Conservation (phyloP, 2,113 vertebrate species). For the Oryzias melastigma region DNA sequence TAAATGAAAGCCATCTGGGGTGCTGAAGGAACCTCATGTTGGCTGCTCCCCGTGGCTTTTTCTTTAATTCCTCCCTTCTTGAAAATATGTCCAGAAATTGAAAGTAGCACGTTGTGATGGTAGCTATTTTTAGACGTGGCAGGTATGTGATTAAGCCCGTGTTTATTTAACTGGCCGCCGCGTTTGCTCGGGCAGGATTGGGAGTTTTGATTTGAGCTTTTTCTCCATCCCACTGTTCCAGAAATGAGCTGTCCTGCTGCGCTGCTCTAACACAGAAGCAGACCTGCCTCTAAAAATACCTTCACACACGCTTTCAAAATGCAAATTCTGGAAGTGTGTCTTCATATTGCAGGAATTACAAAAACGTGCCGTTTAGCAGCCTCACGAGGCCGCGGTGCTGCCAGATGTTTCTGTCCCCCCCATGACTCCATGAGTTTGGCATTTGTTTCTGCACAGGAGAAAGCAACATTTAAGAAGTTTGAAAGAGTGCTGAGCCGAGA, state of each 20-base stretch:
- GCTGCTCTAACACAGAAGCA: slow-evolving; percentile 31
- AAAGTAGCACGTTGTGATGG: slow-evolving; percentile 28
- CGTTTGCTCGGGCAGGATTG: slow-evolving; percentile 25
- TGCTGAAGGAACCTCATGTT: not conserved
- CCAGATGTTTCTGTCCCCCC: not conserved
- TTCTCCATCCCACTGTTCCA: slow-evolving; percentile 35
- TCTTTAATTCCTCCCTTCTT: slow-evolving; percentile 12
- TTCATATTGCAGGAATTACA: not conserved
- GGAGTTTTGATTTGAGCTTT: slow-evolving; percentile 33
- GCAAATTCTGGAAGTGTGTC: slow-evolving; percentile 19
- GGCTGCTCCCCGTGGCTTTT: slow-evolving; percentile 14
- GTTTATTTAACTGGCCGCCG: slow-evolving; percentile 17
- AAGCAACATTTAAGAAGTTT: slow-evolving; percentile 25
- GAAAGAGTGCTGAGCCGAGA: slow-evolving; percentile 20
- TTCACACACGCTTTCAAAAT: slow-evolving; percentile 31
- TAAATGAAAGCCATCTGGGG: not conserved
- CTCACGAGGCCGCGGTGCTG: slow-evolving; percentile 4
- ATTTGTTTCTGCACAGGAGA: slow-evolving; percentile 8
- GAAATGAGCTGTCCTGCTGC: slow-evolving; percentile 45
- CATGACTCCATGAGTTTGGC: not conserved
- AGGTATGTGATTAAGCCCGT: slow-evolving; percentile 10
- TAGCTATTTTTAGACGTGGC: slow-evolving; percentile 20
- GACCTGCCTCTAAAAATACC: slow-evolving; percentile 65
- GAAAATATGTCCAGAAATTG: slow-evolving; percentile 5
- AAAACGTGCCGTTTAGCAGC: not conserved